A percentile compares a stretch with the other conserved stretches of the same genome.
phyloP scores from a whole-genome alignment of 2,113 vertebrate genomes.

The Paradisaea rubra region DNA sequence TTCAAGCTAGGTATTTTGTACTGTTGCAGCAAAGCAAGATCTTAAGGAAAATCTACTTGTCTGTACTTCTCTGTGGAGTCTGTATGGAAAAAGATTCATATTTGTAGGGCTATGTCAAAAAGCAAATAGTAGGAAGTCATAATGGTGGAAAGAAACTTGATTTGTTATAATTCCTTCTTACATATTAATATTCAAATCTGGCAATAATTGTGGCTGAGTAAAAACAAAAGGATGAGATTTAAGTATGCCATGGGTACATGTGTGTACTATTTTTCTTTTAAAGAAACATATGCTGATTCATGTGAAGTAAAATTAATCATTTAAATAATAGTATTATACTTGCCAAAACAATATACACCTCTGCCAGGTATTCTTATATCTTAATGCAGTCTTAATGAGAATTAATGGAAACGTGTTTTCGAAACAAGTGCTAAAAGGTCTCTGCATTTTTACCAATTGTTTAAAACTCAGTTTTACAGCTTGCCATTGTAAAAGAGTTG shows the following conservation, averaged over 20 bases:
- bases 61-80: neutral
- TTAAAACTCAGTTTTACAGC: conserved; percentile 31
- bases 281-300: conserved; percentile 12
- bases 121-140: neutral
- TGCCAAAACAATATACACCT: conserved; percentile 25
- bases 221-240: neutral
- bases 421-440: neutral
- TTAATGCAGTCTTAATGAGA: conserved; percentile 38
- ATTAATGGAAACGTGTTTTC: conserved; percentile 8
- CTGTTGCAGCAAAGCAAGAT: neutral
- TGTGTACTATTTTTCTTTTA: neutral
- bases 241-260: neutral
- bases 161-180: neutral
- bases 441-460: conserved; percentile 29
- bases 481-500: neutral
- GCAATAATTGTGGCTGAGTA: neutral
- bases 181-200: neutral
- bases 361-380: neutral
- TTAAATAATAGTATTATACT: neutral
- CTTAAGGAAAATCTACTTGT: neutral
- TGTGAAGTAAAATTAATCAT: conserved; percentile 3
- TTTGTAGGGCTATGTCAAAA: neutral
- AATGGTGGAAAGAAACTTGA: neutral
- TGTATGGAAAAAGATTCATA: neutral
- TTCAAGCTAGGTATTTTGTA: neutral